Evolutionary conservation across 2,888 invertebrate genomes (phyloP), one percentile per base, ranked within the genome.

Genomic region (Drosophila leonis): DNA sequence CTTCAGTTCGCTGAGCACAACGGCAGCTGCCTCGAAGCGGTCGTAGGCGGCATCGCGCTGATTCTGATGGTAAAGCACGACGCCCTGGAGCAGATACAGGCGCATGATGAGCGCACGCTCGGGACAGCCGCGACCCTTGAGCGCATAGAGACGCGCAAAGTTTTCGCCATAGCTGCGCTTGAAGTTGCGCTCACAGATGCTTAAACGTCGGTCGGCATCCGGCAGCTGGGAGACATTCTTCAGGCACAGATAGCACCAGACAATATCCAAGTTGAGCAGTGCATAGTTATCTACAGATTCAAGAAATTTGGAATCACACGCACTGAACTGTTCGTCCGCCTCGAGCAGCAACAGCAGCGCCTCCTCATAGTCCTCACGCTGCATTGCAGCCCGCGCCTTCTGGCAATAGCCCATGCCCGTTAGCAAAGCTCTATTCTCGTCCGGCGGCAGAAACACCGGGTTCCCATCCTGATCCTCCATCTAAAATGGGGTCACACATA

Each of bases 181-280:
- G 82, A 96, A 95, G 67, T 94, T 94, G 27, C 94, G 93, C 88
- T 97, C 96, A 68, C 97, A 97, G 20, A 94, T 93, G 15, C 93
- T 93, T 48, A 97, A 93, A 13, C 97, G 94, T 8, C 94, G 93
- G 42, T 95, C 95, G 1, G 96, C 97, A 92, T 97, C 97, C 7
- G 96, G 96, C 54, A 96, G 92, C 80, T 96, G 95, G 0, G 95
- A 94, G 41, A 97, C 94, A 90, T 91, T 95, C 95, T 92, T 92
- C 29, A 98, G 94, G 86, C 96, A 95, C 59, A 97, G 94, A 93
- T 97, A 97, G 92, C 97, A 97, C 97, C 98, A 98, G n/a, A 97
- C 96, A 75, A 97, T 96, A 93, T 98, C 97, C 87, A 98, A 93
- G 92, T 97, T 97, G 37, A 97, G 94, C 7, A 97, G 94, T 0